Evolutionary conservation across 2,888 invertebrate species (phyloP), one percentile per base, ranked within the genome.

Genomic region (Hoplodrina ambigua): DNA sequence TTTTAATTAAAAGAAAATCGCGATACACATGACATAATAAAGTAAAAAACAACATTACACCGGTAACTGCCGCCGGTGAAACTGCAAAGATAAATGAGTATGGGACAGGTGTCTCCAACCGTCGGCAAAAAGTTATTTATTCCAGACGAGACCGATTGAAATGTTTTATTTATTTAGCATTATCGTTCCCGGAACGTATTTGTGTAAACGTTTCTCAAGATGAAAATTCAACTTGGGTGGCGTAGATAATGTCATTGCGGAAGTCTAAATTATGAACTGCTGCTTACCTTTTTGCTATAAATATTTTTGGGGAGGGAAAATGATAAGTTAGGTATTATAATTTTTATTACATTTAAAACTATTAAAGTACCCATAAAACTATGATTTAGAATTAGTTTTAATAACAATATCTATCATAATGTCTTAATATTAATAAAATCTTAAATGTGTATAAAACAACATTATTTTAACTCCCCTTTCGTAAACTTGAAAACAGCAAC

Each of bases 121-220:
- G 69, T 53, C 49, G n/a, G 64, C 74, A 78, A 75, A 80, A 85
- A 68, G 58, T 50, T 61, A 82, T 75, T 80, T 81, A 78, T 82
- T 80, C 75, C 64, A 41, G 52, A 41, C 70, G 25, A 70, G 67
- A 63, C 30, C 54, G 63, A 78, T 72, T 77, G 64, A 70, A 63
- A 83, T 84, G 77, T 84, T 85, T 83, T 81, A 79, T 83, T 80
- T 83, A 83, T 75, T 72, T 66, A 59, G 54, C 71, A 72, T 64
- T 56, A 69, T 64, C 33, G 68, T 67, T 69, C 72, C 59, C 69
- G 60, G 78, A 74, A 78, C 58, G 67, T 54, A 61, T 57, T 65
- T 80, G 54, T 69, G 41, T 75, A 69, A 69, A 80, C 55, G 69
- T 54, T 62, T 57, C 44, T 54, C 52, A 56, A 69, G 30, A 64